Base-by-base conservation (phyloP, 2,113 vertebrate species). In the Cygnus atratus region DNA sequence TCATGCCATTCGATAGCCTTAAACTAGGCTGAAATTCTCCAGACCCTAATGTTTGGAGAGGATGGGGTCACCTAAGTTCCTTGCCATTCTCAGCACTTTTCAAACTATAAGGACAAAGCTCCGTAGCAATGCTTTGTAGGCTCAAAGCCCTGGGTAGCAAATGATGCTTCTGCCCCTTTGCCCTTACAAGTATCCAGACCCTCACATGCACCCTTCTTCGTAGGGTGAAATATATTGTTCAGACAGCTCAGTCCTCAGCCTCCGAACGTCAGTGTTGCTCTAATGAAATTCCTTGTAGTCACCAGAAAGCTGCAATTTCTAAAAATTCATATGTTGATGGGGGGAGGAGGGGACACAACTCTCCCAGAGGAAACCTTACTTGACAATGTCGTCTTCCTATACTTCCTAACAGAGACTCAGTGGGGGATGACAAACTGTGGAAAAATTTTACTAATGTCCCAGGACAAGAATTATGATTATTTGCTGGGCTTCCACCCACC, bases 331-430 rank as follows among this genome's bases (percentile, higher is more conserved):
- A 66, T 2, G 6, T 46, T 43, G 57, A 67, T 76, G 33, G 21
- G 48, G 29, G 57, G 37, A 55, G 50, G 28, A 26, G 66, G 26
- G 50, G 59, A 11, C 9, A 61, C 0, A 0, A 12, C 31, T 63
- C 29, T 90, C 89, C 96, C 91, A 94, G 8, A 95, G 96, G 96
- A 96, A 96, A 65, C 84, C 55, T 75, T 81, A 18, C 61, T 92
- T 89, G 86, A 95, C 94, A 91, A 73, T 67, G 91, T 93, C 70
- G 87, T 91, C 58, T 96, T 87, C 93, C 95, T 74, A 19, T 6
- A 55, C 84, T 94, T 95, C 93, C 92, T 91, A 92, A 43, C 88
- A 70, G 88, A 17, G n/a, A 70, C 74, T 89, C 48, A 1, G 19
- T 3, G 67, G 71, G 93, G 84, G 74, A 92, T 94, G 92, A 94